phyloP scores from a whole-genome alignment of 2,797 vertebrate species.

The Saguinus oedipus region DNA sequence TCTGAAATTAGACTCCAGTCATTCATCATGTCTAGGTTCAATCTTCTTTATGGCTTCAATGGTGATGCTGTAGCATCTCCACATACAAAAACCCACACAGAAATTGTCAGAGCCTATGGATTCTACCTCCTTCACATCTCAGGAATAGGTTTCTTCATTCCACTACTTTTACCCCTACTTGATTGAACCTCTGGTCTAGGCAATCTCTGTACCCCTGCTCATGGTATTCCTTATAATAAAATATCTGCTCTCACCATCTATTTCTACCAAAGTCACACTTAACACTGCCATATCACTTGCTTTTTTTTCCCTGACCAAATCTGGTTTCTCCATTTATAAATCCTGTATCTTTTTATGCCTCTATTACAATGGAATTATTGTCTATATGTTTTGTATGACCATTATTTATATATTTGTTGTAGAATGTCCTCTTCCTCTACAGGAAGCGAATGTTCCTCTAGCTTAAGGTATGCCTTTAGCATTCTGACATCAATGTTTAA shows the following conservation, averaged over 20 bases:
- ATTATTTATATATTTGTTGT: neutral
- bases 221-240: neutral
- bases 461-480: neutral
- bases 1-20: neutral
- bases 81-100: accelerated
- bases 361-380: neutral
- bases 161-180: neutral
- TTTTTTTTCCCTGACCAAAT: constrained; percentile 36
- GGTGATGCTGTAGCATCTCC: too few species aligned
- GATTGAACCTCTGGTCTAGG: neutral
- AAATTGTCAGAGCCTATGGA: neutral
- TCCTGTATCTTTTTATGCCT: neutral
- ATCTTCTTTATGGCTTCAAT: neutral
- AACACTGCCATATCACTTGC: neutral
- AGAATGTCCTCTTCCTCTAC: neutral
- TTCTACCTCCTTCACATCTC: neutral
- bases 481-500: neutral
- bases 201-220: neutral
- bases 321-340: neutral
- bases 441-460: neutral
- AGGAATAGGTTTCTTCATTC: neutral
- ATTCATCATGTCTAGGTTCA: neutral
- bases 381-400: neutral
- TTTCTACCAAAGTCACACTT: neutral
- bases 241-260: neutral